Percentiles rank a stretch among this genome's conserved stretches.
Evolutionary conservation across 2,888 invertebrate species (phyloP).

Genomic region (Tinea pellionella): DNA sequence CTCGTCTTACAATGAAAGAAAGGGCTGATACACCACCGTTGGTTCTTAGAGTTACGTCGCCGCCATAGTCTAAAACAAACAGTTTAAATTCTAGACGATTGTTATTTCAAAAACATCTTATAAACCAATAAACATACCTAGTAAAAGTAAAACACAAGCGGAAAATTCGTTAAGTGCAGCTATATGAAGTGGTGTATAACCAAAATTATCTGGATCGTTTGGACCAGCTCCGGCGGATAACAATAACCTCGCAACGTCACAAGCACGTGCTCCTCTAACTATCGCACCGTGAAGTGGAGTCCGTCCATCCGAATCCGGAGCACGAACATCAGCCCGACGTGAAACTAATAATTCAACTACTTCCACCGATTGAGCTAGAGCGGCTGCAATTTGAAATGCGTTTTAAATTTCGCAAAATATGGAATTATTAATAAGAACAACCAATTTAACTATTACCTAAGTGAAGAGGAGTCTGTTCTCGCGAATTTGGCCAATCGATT

Average conservation of each 20-base stretch:
- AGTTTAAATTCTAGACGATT: no score
- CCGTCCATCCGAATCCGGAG: slow-evolving; percentile 78
- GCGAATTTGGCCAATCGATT: slow-evolving; percentile 79
- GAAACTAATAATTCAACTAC: slow-evolving; percentile 78
- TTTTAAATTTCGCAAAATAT: not conserved
- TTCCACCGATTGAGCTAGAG: slow-evolving; percentile 82
- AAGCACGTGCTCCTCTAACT: slow-evolving; percentile 78
- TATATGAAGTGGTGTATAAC: slow-evolving; percentile 86
- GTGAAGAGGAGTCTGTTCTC: slow-evolving; percentile 86
- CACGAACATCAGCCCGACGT: slow-evolving; percentile 73
- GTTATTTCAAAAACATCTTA: not conserved
- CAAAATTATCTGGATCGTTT: slow-evolving; percentile 82
- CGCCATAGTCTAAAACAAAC: slow-evolving; percentile 74
- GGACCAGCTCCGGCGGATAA: slow-evolving; percentile 77
- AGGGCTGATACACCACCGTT: slow-evolving; percentile 84
- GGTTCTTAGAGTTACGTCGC: slow-evolving; percentile 83
- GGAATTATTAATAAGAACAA: not conserved
- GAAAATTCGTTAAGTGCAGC: slow-evolving; percentile 88
- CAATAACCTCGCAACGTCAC: slow-evolving; percentile 76
- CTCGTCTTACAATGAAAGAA: slow-evolving; percentile 85
- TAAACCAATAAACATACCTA: slow-evolving; percentile 43
- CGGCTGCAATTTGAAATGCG: slow-evolving; percentile 59
- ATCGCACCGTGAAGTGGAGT: slow-evolving; percentile 86
- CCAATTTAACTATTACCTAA: slow-evolving; percentile 49
- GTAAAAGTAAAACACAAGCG: slow-evolving; percentile 76